These are phyloP conservation scores for Nomada ferruginata DNA, from an alignment of 2,888 invertebrate species.

Conservation along the genomic window DNA sequence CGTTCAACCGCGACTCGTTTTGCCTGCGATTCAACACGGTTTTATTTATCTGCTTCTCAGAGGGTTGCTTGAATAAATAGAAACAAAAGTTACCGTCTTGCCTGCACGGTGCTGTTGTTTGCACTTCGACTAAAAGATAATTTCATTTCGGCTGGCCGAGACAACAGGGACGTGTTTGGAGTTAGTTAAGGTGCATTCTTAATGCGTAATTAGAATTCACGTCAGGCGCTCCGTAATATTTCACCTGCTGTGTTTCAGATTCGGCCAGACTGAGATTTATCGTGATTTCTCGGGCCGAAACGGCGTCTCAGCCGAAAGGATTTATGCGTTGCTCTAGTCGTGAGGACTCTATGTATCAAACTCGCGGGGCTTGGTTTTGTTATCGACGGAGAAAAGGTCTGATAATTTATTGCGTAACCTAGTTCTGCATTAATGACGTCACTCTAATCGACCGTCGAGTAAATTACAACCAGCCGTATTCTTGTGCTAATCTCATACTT, in stretches of 20 bases:
- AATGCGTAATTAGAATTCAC: constrained; percentile 35
- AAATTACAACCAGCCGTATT: constrained; percentile 17
- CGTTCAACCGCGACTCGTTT: constrained; percentile 7
- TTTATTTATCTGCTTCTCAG: constrained; percentile 9
- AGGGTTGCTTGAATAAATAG: neutral
- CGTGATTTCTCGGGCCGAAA: constrained; percentile 13
- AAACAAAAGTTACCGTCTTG: constrained; percentile 6
- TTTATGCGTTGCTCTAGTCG: constrained; percentile 18
- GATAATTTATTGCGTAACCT: constrained; percentile 45
- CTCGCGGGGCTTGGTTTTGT: neutral
- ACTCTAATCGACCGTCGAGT: constrained; percentile 23
- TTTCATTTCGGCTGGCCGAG: constrained; percentile 1
- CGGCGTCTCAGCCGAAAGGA: neutral
- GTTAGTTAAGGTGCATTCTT: constrained; percentile 12
- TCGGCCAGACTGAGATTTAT: constrained; percentile 27
- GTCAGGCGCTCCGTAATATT: neutral
- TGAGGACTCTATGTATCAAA: neutral
- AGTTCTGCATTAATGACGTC: constrained; percentile 15
- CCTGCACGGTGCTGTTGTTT: neutral
- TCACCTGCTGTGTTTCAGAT: constrained; percentile 13
- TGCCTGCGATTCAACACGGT: constrained; percentile 46
- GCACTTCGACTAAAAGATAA: constrained; percentile 1
- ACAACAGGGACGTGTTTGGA: neutral
- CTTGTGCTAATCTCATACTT: neutral
- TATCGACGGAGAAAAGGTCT: constrained; percentile 20